phyloP scores from a whole-genome alignment of 2,888 invertebrate genomes.

The Liposcelis brunnea region DNA sequence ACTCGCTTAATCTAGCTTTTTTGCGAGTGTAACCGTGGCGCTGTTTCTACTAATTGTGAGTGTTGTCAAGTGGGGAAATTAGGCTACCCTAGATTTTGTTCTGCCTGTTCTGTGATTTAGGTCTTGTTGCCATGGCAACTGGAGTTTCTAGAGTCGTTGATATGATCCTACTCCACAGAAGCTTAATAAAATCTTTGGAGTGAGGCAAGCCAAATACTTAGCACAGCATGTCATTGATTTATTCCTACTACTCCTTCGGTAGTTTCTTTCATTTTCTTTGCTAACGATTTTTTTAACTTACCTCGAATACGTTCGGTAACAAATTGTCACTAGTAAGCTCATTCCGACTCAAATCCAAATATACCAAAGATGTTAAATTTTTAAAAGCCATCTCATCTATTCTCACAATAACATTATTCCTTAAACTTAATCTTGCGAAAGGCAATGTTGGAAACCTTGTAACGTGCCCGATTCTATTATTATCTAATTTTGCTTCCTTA shows the following conservation, averaged over 20 bases:
- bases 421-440: conserved; percentile 39
- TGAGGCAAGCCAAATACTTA: no score
- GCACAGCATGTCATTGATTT: no score
- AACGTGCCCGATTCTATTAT: conserved; percentile 31
- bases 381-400: conserved; percentile 46
- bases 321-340: conserved; percentile 39
- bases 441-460: conserved; percentile 34
- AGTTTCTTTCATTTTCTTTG: background rate
- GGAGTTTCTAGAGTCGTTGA: no score
- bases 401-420: conserved; percentile 40
- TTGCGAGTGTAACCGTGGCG: no score
- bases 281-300: conserved; percentile 22
- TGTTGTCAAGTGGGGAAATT: no score
- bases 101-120: no score
- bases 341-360: conserved; percentile 53
- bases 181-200: no score
- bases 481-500: conserved; percentile 24
- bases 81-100: no score
- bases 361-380: conserved; percentile 39
- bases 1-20: no score
- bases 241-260: background rate
- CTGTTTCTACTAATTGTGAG: no score
- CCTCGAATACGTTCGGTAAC: conserved; percentile 48
- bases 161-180: no score
- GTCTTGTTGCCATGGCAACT: no score